Conservation (phyloP, 2,113 vertebrate species). For the Muntiacus muntjak region DNA sequence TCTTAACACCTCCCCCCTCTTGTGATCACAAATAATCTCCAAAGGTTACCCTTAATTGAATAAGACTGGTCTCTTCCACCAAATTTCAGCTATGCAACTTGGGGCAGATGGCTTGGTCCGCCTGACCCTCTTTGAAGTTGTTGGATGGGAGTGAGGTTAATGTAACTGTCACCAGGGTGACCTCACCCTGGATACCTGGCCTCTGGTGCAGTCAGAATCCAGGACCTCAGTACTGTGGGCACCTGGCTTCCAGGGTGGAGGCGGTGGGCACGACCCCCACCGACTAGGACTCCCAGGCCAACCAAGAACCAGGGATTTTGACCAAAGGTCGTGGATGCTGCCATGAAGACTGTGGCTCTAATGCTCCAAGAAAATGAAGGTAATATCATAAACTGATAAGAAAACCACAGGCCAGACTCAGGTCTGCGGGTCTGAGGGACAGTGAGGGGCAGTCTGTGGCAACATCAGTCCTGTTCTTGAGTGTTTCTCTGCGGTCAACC, state of each 20-base stretch:
- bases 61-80: not conserved
- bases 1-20: not conserved
- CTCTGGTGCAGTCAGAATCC: not conserved
- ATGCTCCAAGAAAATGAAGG: not conserved
- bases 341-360: not conserved
- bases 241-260: not conserved
- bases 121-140: not conserved
- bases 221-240: not conserved
- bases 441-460: not conserved
- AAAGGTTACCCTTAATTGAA: not conserved
- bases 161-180: not conserved
- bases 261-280: too few relatives aligned
- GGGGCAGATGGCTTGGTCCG: not conserved
- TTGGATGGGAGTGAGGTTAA: not conserved
- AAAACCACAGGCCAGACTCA: not conserved
- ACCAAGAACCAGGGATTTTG: not conserved
- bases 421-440: not conserved
- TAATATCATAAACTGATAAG: not conserved
- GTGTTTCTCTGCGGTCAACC: not conserved
- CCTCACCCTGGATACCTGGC: not conserved
- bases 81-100: not conserved
- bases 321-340: not conserved
- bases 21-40: not conserved
- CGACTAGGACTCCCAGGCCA: not conserved
- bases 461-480: too few relatives aligned